These are phyloP conservation scores for Zonotrichia leucophrys DNA, from an alignment of 2,113 vertebrate species.

Conservation along the genomic window DNA sequence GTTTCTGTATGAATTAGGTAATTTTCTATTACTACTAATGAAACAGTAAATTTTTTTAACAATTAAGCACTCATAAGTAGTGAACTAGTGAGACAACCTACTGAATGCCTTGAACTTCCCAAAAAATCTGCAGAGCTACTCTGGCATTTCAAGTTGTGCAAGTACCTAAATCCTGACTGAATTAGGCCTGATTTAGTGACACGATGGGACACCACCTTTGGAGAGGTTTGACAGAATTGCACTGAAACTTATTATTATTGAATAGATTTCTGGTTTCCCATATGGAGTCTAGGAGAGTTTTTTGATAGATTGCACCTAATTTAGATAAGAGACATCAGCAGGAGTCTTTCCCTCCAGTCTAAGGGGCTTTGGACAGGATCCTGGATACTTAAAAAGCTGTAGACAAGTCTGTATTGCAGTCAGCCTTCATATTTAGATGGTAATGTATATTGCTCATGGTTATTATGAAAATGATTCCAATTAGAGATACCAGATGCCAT, in stretches of 20 bases:
- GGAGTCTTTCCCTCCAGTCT: neutral
- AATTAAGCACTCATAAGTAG: neutral
- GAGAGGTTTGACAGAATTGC: neutral
- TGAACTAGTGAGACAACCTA: neutral
- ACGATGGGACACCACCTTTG: neutral
- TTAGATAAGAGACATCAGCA: neutral
- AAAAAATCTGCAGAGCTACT: neutral
- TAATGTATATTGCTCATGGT: constrained; percentile 61
- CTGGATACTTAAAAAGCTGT: constrained; percentile 23
- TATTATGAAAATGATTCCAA: constrained; percentile 68
- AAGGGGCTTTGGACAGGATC: constrained; percentile 45
- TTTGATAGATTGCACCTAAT: neutral
- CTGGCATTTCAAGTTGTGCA: neutral
- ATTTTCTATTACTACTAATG: neutral
- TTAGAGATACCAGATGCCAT: constrained; percentile 58
- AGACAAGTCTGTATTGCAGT: constrained; percentile 46
- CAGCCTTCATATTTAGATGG: constrained; percentile 51
- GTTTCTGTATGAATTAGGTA: neutral
- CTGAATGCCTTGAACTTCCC: neutral
- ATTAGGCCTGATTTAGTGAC: neutral
- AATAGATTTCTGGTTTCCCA: neutral
- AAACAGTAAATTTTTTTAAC: neutral
- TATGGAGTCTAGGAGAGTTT: neutral
- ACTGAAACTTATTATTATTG: neutral
- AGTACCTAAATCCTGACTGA: neutral